Conservation (phyloP, 2,113 vertebrate species). For the Laterallus jamaicensis region DNA sequence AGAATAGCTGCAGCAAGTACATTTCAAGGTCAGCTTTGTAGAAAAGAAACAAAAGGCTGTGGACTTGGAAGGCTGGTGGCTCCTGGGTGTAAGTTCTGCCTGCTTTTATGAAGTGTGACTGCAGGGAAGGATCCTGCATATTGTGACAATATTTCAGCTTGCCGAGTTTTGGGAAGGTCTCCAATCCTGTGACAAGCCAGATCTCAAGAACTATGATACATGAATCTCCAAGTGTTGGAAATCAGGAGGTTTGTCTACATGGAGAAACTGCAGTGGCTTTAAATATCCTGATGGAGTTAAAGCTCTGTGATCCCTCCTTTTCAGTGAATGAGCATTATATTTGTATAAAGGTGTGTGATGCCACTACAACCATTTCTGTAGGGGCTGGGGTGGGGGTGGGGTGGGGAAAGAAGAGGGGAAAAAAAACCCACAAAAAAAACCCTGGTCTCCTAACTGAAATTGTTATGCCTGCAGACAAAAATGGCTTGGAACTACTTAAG, state of each 20-base stretch:
- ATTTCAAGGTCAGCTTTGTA: constrained; percentile 2
- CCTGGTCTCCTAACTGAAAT: not conserved
- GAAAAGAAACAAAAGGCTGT: not conserved
- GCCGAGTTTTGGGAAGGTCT: not conserved
- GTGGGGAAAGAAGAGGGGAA: fast-evolving
- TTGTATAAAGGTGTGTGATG: constrained; percentile 5
- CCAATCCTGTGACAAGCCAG: constrained; percentile 32
- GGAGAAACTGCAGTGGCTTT: constrained; percentile 20
- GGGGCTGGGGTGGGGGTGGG: too few species aligned
- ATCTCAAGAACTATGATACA: not conserved
- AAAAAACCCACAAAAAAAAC: not conserved
- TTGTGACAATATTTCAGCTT: constrained; percentile 12
- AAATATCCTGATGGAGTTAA: constrained; percentile 14
- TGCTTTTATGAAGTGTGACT: not conserved
- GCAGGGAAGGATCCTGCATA: not conserved
- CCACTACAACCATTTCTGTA: not conserved
- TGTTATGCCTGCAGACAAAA: not conserved
- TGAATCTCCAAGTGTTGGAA: not conserved
- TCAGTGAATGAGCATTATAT: constrained; percentile 9
- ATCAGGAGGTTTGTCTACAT: constrained; percentile 15
- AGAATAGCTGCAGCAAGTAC: not conserved
- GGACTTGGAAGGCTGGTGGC: not conserved
- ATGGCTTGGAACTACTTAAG: not conserved
- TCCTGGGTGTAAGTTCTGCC: not conserved
- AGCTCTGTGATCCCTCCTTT: not conserved